Conservation (phyloP, 35 echinoderm and acorn worm genomes). For the Ptychodera flava region DNA sequence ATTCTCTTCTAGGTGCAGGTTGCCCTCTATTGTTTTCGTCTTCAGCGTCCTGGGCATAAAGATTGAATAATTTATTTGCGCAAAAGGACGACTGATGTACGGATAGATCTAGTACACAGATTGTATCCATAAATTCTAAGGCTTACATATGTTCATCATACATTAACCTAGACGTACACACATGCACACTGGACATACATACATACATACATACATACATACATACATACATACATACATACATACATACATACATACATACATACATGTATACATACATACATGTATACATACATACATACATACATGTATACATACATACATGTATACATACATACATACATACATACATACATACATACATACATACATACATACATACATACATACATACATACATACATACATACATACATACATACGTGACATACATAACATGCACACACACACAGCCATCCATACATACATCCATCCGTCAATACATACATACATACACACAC, state of each 20-base stretch:
- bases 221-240: not conserved
- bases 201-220: not conserved
- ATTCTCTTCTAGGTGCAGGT: not conserved
- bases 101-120: too few relatives aligned
- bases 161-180: too few relatives aligned
- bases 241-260: not conserved
- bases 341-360: not conserved
- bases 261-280: not conserved
- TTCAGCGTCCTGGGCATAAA: not conserved
- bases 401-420: slow-evolving; percentile 2
- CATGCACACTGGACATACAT: not conserved
- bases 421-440: not conserved
- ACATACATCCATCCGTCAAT: not conserved
- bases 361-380: not conserved
- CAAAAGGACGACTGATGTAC: too few relatives aligned
- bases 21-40: not conserved
- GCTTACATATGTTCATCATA: too few relatives aligned
- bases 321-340: not conserved
- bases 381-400: not conserved
- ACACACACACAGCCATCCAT: not conserved
- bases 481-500: slow-evolving; percentile 1
- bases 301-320: not conserved
- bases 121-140: too few relatives aligned
- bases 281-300: not conserved
- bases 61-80: too few relatives aligned